Evolutionary conservation across 2,797 vertebrate genomes (phyloP), one percentile per base, ranked within the genome.

Genomic region (Acanthopagrus latus): DNA sequence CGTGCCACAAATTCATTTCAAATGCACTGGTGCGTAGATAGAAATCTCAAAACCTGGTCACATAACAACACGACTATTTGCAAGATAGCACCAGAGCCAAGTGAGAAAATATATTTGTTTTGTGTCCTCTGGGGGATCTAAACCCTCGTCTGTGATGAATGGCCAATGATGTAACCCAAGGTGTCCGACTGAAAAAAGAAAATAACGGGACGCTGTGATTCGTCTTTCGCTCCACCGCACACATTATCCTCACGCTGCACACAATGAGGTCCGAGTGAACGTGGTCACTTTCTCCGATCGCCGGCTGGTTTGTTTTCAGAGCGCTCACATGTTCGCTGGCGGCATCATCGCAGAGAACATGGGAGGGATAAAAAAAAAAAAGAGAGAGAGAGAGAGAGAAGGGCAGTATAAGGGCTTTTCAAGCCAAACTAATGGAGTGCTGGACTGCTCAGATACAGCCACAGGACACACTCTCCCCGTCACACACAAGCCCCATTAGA

Each of bases 381-480:
- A 73, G 47, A n/a, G n/a, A n/a, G n/a, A 44, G n/a, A 63, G 46
- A n/a, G 72, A 77, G n/a, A n/a, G n/a, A n/a, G 63, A 77, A 79
- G 86, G 76, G 64, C 80, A 77, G 70, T 87, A 86, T 86, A 79
- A 90, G 88, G 85, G 85, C 80, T 89, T 83, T 86, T 81, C 48
- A 85, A 86, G 65, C 58, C 73, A 85, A 85, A 77, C 56, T 80
- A 88, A 90, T 88, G 87, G 86, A 85, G 62, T 82, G 78, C 38
- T 76, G 81, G 82, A 83, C 85, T 83, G 88, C 72, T 90, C 86
- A 81, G 58, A 81, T 18, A 83, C 86, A 82, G 87, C 89, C 82
- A 86, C 67, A 63, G 87, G 80, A 86, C 51, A 81, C 74, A 74
- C 82, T n/a, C 65, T 13, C 56, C 7, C 67, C 3, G 9, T 8